Base-by-base conservation (phyloP, 2,113 vertebrate genomes). In the Rhinopomastus cyanomelas region DNA sequence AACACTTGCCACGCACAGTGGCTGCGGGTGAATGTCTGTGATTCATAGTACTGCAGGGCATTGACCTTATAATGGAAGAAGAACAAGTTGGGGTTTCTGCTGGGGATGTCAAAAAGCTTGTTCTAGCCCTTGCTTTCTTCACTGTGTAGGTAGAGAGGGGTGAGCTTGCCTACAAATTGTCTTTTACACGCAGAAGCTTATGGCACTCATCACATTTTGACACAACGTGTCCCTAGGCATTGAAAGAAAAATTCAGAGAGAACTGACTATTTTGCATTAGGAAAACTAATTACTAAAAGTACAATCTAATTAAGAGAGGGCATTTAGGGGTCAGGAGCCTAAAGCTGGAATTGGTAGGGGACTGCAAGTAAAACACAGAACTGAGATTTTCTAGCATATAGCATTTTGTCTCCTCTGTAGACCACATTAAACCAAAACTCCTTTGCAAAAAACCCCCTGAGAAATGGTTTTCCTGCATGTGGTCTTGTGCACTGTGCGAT, bases 221-320 rank as follows among this genome's bases (percentile, higher is more conserved):
- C 60, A 79, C 48, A 51, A 75, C 23, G 32, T 27, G 53, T 92
- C 89, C 75, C 90, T 68, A 75, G 72, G 64, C 67, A 75, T 62
- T 21, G 49, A 65, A 77, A 88, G 57, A 93, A 90, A 81, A 89
- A 46, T 86, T 95, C 77, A 69, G 85, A 78, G 34, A 82, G 46
- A 46, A 59, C 84, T 69, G 36, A 52, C 46, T 90, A 15, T 76
- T 91, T 66, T 92, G 77, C 81, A 69, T 88, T 91, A 91, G 57
- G 37, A 95, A 91, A 95, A 86, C 88, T 95, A 96, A 96, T 96
- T 95, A 96, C 67, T 56, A 89, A 55, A 91, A 88, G 80, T 71
- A 88, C 69, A 89, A 86, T 88, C 95, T 92, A 92, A 96, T 95
- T 95, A 95, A 85, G 39, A 53, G 4, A 90, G 68, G 85, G n/a